These are phyloP conservation scores for Periophthalmodon schlosseri DNA, from an alignment of 2,113 vertebrate species.

Conservation along the genomic window DNA sequence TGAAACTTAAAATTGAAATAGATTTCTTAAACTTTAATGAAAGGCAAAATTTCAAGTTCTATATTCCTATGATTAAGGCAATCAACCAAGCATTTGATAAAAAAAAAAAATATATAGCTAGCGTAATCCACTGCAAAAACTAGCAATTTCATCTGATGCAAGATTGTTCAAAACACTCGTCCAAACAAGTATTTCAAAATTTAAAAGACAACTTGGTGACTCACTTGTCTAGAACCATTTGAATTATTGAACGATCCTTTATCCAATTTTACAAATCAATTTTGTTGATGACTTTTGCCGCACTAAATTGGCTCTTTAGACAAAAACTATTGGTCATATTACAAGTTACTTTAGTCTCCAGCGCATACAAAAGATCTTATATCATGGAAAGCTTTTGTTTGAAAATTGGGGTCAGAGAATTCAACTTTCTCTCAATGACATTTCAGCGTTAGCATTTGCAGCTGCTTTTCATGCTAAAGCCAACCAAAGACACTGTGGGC, in stretches of 20 bases:
- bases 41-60: neutral
- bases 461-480: conserved; percentile 3
- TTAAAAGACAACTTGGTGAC: neutral
- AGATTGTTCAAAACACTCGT: neutral
- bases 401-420: neutral
- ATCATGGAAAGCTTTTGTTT: no score
- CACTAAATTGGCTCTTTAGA: neutral
- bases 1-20: no score
- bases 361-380: neutral
- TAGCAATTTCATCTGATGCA: neutral
- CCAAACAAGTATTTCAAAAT: neutral
- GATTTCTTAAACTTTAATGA: neutral
- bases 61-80: neutral
- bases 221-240: neutral
- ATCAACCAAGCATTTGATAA: neutral
- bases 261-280: no score
- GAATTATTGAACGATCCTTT: neutral
- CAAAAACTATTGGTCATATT: neutral
- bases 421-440: neutral
- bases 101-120: no score
- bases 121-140: neutral
- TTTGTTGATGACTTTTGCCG: no score
- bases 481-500: conserved; percentile 7
- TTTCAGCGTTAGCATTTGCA: neutral
- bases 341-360: neutral